phyloP scores from a whole-genome alignment of 2,888 invertebrate genomes.

The Callimorpha dominula region DNA sequence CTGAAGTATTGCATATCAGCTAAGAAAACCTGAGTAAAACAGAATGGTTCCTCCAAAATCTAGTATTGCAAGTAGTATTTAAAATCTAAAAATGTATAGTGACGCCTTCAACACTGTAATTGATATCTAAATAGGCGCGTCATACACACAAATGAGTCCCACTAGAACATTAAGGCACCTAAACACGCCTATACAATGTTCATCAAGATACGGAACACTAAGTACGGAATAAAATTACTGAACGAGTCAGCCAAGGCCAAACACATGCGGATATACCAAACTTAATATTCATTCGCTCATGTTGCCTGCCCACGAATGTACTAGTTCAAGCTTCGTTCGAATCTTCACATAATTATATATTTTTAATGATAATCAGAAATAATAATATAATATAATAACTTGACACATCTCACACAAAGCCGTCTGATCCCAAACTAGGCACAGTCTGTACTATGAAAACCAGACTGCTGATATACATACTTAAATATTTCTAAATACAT shows the following conservation, averaged over 20 bases:
- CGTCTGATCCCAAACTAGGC: no score
- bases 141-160: constrained; percentile 41
- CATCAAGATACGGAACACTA: constrained; percentile 80
- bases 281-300: constrained; percentile 69
- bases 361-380: not conserved
- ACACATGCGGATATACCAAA: constrained; percentile 76
- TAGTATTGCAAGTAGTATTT: constrained; percentile 16
- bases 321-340: constrained; percentile 7
- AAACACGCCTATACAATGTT: constrained; percentile 64
- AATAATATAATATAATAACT: not conserved
- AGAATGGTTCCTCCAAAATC: not conserved
- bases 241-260: constrained; percentile 75
- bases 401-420: no score
- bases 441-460: no score
- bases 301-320: constrained; percentile 68
- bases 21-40: not conserved
- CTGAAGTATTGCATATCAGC: not conserved
- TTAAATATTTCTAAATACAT: no score
- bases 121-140: constrained; percentile 35
- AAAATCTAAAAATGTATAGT: constrained; percentile 16
- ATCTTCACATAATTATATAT: constrained; percentile 8
- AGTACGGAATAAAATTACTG: constrained; percentile 76
- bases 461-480: no score
- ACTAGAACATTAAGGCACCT: constrained; percentile 53
- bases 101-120: constrained; percentile 18